phyloP scores from a whole-genome alignment of 2,113 vertebrate genomes.

The Eptatretus burgeri region DNA sequence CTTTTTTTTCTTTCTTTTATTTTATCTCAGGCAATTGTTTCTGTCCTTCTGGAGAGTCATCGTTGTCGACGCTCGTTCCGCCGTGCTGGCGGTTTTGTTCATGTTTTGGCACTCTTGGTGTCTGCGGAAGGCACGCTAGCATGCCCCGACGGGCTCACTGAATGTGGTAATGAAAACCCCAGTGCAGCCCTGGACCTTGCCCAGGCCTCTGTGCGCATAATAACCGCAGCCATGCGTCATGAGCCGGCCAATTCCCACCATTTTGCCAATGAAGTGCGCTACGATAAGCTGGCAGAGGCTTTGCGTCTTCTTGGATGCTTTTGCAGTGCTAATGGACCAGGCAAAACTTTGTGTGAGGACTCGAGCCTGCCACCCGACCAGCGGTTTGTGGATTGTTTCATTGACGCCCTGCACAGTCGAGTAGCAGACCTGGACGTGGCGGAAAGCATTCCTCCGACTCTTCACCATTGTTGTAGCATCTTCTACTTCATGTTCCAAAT shows the following conservation, averaged over 20 bases:
- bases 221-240: constrained; percentile 87
- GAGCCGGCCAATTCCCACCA: constrained; percentile 91
- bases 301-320: constrained; percentile 84
- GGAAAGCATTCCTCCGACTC: constrained; percentile 48
- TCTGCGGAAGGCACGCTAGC: constrained; percentile 79
- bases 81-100: constrained; percentile 88
- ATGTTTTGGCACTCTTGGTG: constrained; percentile 67
- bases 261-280: constrained; percentile 90
- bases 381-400: neutral
- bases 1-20: neutral
- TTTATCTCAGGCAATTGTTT: constrained; percentile 34
- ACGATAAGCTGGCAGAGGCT: constrained; percentile 83
- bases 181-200: constrained; percentile 90
- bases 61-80: constrained; percentile 79
- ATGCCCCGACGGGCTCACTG: constrained; percentile 15
- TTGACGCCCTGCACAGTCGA: neutral
- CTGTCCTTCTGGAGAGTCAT: constrained; percentile 64
- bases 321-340: constrained; percentile 53
- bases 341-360: neutral
- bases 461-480: constrained; percentile 78
- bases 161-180: constrained; percentile 13
- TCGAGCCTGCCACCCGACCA: too few species aligned
- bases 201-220: constrained; percentile 58
- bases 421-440: constrained; percentile 21
- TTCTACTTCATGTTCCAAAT: constrained; percentile 95